Base-by-base conservation (phyloP, 2,113 vertebrate species). In the Tachysurus fulvidraco region DNA sequence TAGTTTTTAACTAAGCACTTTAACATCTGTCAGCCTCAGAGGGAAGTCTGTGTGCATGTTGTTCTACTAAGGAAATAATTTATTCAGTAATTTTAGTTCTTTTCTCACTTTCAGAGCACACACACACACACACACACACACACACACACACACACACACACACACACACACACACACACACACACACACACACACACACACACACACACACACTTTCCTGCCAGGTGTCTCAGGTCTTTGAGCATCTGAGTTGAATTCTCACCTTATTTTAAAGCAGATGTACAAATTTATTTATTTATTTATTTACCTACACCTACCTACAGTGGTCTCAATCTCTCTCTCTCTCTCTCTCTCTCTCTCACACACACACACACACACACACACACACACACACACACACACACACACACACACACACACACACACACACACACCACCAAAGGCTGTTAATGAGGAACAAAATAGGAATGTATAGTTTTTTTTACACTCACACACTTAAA, bases 141-240 rank as follows among this genome's bases (percentile, higher is more conserved):
- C 67, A 71, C 67, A 71, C 69, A 71, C 69, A 71, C 36, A 71
- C 11, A 23, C 86, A 76, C 69, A 50, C 55, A 83, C 41, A 50
- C 67, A 59, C 3, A 23, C 9, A 11, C 19, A 21, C 69, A 19
- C 67, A 21, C 67, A 21, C 67, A 11, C 67, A 21, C 67, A 21
- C 36, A 71, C 17, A 44, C 69, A 44, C 36, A 71, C 67, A 71
- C 67, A 71, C 69, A 71, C 69, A 71, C 36, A 71, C 11, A 23
- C 86, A 76, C 69, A 50, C 55, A 83, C 41, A 50, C 67, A 59
- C 57, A 59, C 54, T 59, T 67, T 67, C 14, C 64, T 67, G 13
- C n/a, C 11, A 67, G 64, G 64, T 67, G n/a, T 67, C 64, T 67
- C 60, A 64, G 25, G 60, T 64, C 60, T 64, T 28, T 30, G 64